A percentile compares a stretch with the other conserved stretches of the same genome.
phyloP scores from a whole-genome alignment of 2,888 invertebrate species.

The Willowsia nigromaculata region DNA sequence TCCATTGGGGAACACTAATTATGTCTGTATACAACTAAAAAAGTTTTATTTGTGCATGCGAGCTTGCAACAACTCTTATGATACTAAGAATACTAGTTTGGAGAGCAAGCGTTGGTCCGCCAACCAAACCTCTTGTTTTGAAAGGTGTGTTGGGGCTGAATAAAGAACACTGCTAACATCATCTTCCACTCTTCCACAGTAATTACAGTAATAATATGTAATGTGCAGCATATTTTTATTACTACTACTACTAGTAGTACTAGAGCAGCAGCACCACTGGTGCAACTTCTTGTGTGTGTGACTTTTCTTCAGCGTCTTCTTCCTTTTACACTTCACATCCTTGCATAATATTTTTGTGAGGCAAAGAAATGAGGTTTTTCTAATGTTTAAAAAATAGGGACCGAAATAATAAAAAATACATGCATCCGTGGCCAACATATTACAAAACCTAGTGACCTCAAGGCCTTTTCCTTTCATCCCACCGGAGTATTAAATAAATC shows the following conservation, averaged over 20 bases:
- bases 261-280: too few relatives aligned
- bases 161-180: background rate
- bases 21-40: background rate
- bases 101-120: too few relatives aligned
- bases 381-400: background rate
- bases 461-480: background rate
- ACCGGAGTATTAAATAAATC: slow-evolving; percentile 15
- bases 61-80: background rate
- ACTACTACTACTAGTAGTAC: too few relatives aligned
- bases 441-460: background rate
- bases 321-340: too few relatives aligned
- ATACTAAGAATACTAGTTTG: too few relatives aligned
- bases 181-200: too few relatives aligned
- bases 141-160: background rate
- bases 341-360: too few relatives aligned
- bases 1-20: slow-evolving; percentile 35
- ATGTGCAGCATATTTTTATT: too few relatives aligned
- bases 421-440: background rate
- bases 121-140: background rate
- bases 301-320: too few relatives aligned
- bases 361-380: too few relatives aligned
- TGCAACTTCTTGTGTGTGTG: too few relatives aligned
- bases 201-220: too few relatives aligned
- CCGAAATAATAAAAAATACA: background rate
- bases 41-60: background rate